phyloP scores from a whole-genome alignment of 2,113 vertebrate species.

The Microcebus lehilahytsara region DNA sequence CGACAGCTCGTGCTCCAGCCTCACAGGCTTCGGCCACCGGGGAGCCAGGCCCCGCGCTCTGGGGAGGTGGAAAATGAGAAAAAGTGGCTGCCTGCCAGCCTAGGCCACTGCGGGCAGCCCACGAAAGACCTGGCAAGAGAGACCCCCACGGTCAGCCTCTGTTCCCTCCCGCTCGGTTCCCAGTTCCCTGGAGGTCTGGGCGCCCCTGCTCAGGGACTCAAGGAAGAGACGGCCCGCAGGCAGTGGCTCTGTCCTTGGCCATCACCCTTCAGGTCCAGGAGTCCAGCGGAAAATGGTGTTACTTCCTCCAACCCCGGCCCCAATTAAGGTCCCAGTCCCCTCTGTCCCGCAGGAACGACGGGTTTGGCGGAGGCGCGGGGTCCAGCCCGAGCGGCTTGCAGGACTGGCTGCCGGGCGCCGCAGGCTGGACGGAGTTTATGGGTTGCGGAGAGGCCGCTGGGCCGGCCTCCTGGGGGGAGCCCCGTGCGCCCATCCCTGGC shows the following conservation, averaged over 20 bases:
- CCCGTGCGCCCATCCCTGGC: too few species aligned
- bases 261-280: background rate
- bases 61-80: background rate
- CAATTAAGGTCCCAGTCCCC: background rate
- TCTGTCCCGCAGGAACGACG: background rate
- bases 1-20: background rate
- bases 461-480: background rate
- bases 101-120: background rate
- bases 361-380: background rate
- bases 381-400: background rate
- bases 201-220: rapidly evolving
- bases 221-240: background rate
- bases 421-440: background rate
- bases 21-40: too few species aligned
- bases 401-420: rapidly evolving
- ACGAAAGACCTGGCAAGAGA: background rate
- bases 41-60: background rate
- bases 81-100: rapidly evolving
- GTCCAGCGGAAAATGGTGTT: background rate
- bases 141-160: background rate
- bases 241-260: background rate
- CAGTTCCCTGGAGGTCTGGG: background rate
- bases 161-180: rapidly evolving
- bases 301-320: too few species aligned
- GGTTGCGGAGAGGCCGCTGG: background rate